Percentiles rank a stretch among this genome's conserved stretches.
Conservation (phyloP, 92 coral and sea anemone species). For the Actinernus sp. region DNA sequence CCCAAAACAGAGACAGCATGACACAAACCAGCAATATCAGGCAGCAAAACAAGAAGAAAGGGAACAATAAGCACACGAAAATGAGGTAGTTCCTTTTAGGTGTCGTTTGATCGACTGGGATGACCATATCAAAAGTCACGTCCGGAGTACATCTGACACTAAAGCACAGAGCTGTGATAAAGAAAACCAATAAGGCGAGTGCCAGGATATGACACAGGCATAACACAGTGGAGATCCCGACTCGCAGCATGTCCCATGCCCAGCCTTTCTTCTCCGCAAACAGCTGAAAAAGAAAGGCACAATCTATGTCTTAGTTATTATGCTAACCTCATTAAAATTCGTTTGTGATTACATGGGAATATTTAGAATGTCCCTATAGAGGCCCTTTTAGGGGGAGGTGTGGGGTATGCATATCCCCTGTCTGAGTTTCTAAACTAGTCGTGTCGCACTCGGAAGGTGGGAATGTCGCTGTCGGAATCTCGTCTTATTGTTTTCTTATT, state of each 20-base stretch:
- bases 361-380: no score
- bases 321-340: no score
- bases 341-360: no score
- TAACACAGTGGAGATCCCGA: constrained; percentile 21
- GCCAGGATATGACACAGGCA: constrained; percentile 47
- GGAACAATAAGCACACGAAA: constrained; percentile 42
- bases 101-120: constrained; percentile 44
- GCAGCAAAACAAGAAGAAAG: constrained; percentile 48
- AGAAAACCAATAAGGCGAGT: constrained; percentile 53
- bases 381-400: no score
- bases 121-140: constrained; percentile 68
- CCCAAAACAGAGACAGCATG: constrained; percentile 73
- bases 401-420: no score
- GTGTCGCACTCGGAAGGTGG: no score
- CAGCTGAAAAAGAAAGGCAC: constrained; percentile 28
- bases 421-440: no score
- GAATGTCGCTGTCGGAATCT: no score
- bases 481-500: no score
- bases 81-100: constrained; percentile 37
- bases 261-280: constrained; percentile 33
- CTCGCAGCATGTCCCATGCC: constrained; percentile 42
- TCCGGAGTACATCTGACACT: constrained; percentile 64
- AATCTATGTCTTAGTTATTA: no score
- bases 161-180: constrained; percentile 70
- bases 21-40: constrained; percentile 36